phyloP scores from a whole-genome alignment of 2,113 vertebrate genomes.

The Sinocyclocheilus anophthalmus region DNA sequence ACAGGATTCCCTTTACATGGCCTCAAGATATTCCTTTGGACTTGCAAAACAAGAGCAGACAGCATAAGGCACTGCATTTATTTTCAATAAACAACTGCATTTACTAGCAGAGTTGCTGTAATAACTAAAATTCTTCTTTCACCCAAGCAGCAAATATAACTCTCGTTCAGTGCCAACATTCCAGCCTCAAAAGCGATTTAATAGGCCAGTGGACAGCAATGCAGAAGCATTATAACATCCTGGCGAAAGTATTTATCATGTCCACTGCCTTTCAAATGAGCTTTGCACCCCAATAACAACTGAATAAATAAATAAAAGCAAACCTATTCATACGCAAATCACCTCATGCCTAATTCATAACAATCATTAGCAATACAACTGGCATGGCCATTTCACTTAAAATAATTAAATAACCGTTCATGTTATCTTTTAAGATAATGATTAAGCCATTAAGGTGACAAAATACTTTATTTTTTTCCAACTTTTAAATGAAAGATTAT shows the following conservation, averaged over 20 bases:
- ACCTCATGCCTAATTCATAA: slow-evolving; percentile 48
- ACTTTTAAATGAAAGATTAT: background rate
- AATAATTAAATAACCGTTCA: background rate
- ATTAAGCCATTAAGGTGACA: background rate
- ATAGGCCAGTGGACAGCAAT: slow-evolving; percentile 78
- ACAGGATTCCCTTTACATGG: slow-evolving; percentile 6
- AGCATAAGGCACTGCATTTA: background rate
- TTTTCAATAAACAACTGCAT: background rate
- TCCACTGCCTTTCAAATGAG: slow-evolving; percentile 57
- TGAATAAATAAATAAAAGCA: slow-evolving; percentile 22
- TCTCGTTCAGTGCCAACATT: slow-evolving; percentile 70
- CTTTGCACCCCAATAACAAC: background rate
- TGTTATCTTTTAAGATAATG: background rate
- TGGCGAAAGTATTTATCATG: slow-evolving; percentile 71
- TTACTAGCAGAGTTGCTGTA: background rate
- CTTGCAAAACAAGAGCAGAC: background rate
- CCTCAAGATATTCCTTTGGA: slow-evolving; percentile 31
- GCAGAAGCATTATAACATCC: slow-evolving; percentile 75
- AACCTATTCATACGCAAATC: slow-evolving; percentile 69
- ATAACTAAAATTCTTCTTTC: slow-evolving; percentile 57
- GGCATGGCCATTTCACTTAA: background rate
- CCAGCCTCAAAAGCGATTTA: slow-evolving; percentile 73
- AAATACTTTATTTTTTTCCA: background rate
- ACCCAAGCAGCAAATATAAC: slow-evolving; percentile 67
- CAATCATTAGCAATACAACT: background rate